A percentile compares a stretch with the other conserved stretches of the same genome.
Conservation (phyloP, 2,888 invertebrate genomes). For the Euzetes globulus region DNA sequence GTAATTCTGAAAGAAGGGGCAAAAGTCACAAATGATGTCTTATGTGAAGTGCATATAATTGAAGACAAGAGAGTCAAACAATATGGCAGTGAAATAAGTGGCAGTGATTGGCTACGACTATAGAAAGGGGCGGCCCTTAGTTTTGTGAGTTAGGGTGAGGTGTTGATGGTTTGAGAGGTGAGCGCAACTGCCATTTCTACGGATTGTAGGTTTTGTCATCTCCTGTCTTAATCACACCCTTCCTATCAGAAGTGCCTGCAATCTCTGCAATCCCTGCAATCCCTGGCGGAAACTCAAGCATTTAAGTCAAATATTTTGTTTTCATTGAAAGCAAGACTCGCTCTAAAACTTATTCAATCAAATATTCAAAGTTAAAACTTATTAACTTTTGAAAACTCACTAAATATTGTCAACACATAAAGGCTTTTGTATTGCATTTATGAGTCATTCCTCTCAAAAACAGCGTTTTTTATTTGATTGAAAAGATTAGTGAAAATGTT, state of each 20-base stretch:
- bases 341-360: no score
- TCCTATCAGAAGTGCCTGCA: neutral
- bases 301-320: neutral
- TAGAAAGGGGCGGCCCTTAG: neutral
- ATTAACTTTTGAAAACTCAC: no score
- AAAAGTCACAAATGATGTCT: no score
- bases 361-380: no score
- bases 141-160: neutral
- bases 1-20: no score
- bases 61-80: neutral
- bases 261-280: neutral
- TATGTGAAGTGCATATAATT: no score
- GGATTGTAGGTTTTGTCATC: neutral
- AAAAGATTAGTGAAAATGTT: neutral
- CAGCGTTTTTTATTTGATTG: neutral
- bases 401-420: no score
- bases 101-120: neutral
- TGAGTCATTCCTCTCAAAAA: conserved; percentile 1
- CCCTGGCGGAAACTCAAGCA: neutral
- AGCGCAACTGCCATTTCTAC: neutral
- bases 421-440: neutral
- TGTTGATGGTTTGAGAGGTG: neutral
- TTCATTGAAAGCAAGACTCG: neutral
- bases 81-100: neutral
- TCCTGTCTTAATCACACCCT: neutral